A percentile compares a stretch with the other conserved stretches of the same genome.
phyloP scores from a whole-genome alignment of 2,113 vertebrate genomes.

The Ochotona curzoniae region DNA sequence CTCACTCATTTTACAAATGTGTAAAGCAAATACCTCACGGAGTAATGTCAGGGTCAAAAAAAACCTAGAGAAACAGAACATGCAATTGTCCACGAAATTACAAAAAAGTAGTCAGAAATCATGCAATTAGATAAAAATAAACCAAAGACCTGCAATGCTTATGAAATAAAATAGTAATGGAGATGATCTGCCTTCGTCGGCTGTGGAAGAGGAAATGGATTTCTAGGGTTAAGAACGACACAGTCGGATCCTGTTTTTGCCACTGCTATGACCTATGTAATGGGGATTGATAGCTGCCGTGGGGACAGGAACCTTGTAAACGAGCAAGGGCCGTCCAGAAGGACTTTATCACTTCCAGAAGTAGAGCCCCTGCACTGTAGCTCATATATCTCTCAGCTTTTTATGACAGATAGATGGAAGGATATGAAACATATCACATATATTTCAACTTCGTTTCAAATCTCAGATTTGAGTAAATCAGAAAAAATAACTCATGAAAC shows the following conservation, averaged over 20 bases:
- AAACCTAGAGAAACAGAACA: not conserved
- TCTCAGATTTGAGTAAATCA: constrained; percentile 37
- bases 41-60: not conserved
- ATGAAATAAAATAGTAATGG: not conserved
- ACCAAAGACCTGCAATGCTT: not conserved
- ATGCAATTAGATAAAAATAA: constrained; percentile 21
- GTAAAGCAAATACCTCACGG: not conserved
- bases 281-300: not conserved
- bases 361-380: not conserved
- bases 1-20: not conserved
- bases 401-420: not conserved
- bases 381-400: constrained; percentile 34
- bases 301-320: not conserved
- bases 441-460: constrained; percentile 54
- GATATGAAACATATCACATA: not conserved
- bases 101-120: not conserved
- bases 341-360: not conserved
- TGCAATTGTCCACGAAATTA: not conserved
- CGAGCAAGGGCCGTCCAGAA: not conserved
- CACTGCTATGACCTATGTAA: not conserved
- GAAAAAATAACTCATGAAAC: not conserved
- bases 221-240: constrained; percentile 3
- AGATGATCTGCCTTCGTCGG: not conserved
- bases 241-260: not conserved
- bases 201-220: not conserved